These are phyloP conservation scores for Drosophila yooni DNA, from an alignment of 2,888 invertebrate genomes.

Conservation along the genomic window DNA sequence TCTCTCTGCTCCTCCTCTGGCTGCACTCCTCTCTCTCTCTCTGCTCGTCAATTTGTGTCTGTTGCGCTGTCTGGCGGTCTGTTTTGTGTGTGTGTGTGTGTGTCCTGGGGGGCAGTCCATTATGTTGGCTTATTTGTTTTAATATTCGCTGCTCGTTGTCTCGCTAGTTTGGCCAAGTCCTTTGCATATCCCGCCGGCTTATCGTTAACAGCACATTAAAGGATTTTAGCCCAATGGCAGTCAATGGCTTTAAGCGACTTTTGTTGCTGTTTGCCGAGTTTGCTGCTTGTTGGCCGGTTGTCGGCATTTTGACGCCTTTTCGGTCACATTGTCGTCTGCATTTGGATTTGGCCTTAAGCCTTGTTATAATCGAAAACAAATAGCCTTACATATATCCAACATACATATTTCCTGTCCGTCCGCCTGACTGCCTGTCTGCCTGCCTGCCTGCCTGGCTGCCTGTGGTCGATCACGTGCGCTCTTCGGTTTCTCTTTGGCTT, in stretches of 20 bases:
- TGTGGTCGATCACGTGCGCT: background rate
- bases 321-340: slow-evolving; percentile 23
- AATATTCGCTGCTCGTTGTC: slow-evolving; percentile 77
- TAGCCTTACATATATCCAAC: background rate
- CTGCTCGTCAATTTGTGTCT: background rate
- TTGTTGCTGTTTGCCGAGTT: slow-evolving; percentile 23
- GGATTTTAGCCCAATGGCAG: slow-evolving; percentile 59
- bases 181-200: slow-evolving; percentile 72
- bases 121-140: slow-evolving; percentile 77
- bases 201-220: slow-evolving; percentile 80
- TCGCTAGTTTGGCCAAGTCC: slow-evolving; percentile 70
- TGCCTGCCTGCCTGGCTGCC: background rate
- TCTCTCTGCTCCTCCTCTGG: background rate
- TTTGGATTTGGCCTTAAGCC: slow-evolving; percentile 16
- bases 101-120: slow-evolving; percentile 56
- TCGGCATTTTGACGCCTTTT: slow-evolving; percentile 30
- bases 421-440: background rate
- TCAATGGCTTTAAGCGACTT: slow-evolving; percentile 59
- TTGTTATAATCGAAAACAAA: slow-evolving; percentile 9
- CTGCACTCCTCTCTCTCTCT: background rate
- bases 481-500: background rate
- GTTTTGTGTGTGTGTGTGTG: slow-evolving; percentile 14
- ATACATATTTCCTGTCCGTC: slow-evolving; percentile 13
- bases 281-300: slow-evolving; percentile 17
- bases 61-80: slow-evolving; percentile 15